Evolutionary conservation across 2,797 vertebrate species (phyloP).

Genomic region (Sebastes goodei): DNA sequence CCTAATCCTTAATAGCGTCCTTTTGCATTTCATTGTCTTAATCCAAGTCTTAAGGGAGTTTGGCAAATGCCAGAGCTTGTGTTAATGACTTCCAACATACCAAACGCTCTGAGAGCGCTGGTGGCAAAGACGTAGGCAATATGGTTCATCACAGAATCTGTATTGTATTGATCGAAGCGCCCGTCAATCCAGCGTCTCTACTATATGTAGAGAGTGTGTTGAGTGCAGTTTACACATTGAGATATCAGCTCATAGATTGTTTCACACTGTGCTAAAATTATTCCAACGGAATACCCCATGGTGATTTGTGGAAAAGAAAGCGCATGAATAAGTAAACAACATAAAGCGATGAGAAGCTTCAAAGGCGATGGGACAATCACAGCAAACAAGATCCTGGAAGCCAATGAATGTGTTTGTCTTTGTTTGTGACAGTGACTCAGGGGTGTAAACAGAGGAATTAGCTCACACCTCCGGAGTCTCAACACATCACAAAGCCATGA

Average conservation of each 20-base stretch:
- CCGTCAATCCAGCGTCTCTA: background rate
- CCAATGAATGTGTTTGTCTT: constrained; percentile 76
- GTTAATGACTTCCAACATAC: constrained; percentile 57
- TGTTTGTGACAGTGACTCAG: constrained; percentile 82
- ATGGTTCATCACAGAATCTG: constrained; percentile 14
- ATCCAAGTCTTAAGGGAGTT: constrained; percentile 65
- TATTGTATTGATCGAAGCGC: background rate
- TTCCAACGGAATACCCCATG: constrained; percentile 74
- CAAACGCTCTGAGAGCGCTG: constrained; percentile 6
- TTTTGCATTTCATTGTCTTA: constrained; percentile 71
- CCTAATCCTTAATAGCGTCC: constrained; percentile 76
- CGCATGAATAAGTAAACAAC: constrained; percentile 83
- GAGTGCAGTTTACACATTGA: constrained; percentile 62
- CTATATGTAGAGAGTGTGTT: constrained; percentile 44
- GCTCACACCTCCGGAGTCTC: constrained; percentile 81
- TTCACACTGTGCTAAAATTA: constrained; percentile 80
- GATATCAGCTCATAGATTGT: constrained; percentile 67
- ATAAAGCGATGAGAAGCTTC: constrained; percentile 81
- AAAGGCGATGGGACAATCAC: constrained; percentile 81
- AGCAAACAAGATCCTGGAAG: constrained; percentile 78
- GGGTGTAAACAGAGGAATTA: constrained; percentile 83
- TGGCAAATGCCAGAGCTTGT: constrained; percentile 60
- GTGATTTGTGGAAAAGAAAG: constrained; percentile 75
- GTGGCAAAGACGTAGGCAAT: constrained; percentile 21
- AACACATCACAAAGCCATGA: constrained; percentile 71